Evolutionary conservation across 1,140 invertebrate genomes (phyloP), one percentile per base, ranked within the genome.

Genomic region (Pogonus chalceus): DNA sequence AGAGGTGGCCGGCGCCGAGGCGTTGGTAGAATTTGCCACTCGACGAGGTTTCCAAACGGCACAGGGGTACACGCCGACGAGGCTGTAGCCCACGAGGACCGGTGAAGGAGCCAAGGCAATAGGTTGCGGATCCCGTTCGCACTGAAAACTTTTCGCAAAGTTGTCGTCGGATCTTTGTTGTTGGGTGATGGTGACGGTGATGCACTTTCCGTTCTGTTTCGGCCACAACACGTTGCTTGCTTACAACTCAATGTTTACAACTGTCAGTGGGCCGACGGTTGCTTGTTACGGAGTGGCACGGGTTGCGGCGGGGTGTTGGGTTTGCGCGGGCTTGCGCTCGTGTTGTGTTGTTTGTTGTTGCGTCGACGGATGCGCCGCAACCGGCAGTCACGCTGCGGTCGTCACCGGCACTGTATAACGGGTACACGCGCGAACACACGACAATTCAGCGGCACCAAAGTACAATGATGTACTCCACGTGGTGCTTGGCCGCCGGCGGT

Each of bases 11-110:
- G 55, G 55, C 12, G 58, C 54, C 23, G 54, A 51, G 37, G 56
- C 35, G 35, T 51, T 43, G 35, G 57, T 54, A 24, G 57, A 47
- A 54, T 24, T 58, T 50, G 49, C 51, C 21, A 51, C 57, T 49
- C 55, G 57, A 58, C 63, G 61, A 50, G 73, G 71, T 58, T 73
- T 73, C 68, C 71, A 72, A 58, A 74, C 71, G 54, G 73, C 72
- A 65, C 72, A 75, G 50, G 73, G 73, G 67, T 74, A 75, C 65
- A 75, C 72, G 64, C 73, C 73, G 52, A 75, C 71, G 57, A 75
- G 72, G 68, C 72, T 75, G 68, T 75, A 75, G 64, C 73, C 73
- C 69, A 73, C 66, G 46, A 70, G 58, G 37, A 67, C 63, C 64
- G 69, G 68, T 66, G 63, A 61, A 58, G 68, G 60, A 68, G 67